Evolutionary conservation across 1,140 invertebrate species (phyloP).

Genomic region (Calephelis virginiensis): DNA sequence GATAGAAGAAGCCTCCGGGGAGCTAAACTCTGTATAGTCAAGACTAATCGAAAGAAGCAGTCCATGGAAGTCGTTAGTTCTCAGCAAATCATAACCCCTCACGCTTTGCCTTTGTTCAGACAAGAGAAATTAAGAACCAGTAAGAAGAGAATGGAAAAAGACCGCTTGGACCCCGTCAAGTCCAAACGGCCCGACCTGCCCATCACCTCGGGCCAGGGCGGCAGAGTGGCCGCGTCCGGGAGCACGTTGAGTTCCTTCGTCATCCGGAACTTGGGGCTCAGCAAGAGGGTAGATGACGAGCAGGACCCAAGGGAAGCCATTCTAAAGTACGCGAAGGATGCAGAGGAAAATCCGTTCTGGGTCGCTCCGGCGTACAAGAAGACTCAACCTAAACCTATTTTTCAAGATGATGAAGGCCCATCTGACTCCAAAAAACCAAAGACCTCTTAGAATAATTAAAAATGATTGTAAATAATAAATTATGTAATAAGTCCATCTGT

Average conservation of each 20-base stretch:
- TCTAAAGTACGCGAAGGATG: slow-evolving; percentile 97
- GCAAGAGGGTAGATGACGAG: slow-evolving; percentile 96
- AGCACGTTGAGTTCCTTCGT: slow-evolving; percentile 98
- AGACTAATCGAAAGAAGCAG: slow-evolving; percentile 88
- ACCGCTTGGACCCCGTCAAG: slow-evolving; percentile 94
- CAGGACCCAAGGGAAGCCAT: slow-evolving; percentile 98
- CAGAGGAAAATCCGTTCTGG: slow-evolving; percentile 98
- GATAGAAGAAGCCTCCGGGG: slow-evolving; percentile 91
- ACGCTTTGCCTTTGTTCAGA: slow-evolving; percentile 96
- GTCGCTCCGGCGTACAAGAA: slow-evolving; percentile 93
- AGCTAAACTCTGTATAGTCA: slow-evolving; percentile 93
- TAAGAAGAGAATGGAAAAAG: slow-evolving; percentile 95
- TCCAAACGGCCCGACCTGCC: slow-evolving; percentile 96
- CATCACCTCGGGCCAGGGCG: slow-evolving; percentile 94
- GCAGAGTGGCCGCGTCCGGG: slow-evolving; percentile 96
- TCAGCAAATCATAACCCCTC: slow-evolving; percentile 98
- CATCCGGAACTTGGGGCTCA: slow-evolving; percentile 95
- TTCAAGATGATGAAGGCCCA: slow-evolving; percentile 81
- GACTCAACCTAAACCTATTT: slow-evolving; percentile 90
- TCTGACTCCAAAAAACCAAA: slow-evolving; percentile 78
- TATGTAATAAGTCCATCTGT: slow-evolving; percentile 4
- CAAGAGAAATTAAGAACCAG: slow-evolving; percentile 94
- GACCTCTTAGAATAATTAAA: slow-evolving; percentile 33
- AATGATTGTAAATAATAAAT: slow-evolving; percentile 21
- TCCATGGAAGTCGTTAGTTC: slow-evolving; percentile 92